phyloP scores from a whole-genome alignment of 2,888 invertebrate genomes.

The Branchellion lobata region DNA sequence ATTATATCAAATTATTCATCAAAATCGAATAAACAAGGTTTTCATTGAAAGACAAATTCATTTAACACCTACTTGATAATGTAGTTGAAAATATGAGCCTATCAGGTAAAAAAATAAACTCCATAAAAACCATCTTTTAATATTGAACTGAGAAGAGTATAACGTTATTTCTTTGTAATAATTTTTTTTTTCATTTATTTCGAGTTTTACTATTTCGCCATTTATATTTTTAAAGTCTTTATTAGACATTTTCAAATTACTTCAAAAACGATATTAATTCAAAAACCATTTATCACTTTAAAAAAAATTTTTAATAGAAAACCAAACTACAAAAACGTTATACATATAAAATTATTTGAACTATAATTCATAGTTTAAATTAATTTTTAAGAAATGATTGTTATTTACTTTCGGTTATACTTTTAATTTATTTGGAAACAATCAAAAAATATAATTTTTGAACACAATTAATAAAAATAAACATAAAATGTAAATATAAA shows the following conservation, averaged over 20 bases:
- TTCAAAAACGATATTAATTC: not conserved
- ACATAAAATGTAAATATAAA: too few species aligned
- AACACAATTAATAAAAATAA: too few species aligned
- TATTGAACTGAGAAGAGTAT: not conserved
- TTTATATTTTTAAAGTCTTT: not conserved
- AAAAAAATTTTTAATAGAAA: too few species aligned
- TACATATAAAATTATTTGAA: too few species aligned
- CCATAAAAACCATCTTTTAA: slow-evolving; percentile 5
- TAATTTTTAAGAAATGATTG: too few species aligned
- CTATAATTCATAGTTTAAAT: too few species aligned
- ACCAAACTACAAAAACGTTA: too few species aligned
- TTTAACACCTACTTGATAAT: not conserved
- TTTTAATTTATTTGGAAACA: too few species aligned
- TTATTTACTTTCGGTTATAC: too few species aligned
- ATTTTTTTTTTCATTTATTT: not conserved
- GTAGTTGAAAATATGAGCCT: not conserved
- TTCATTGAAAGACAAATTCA: not conserved
- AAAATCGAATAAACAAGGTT: too few species aligned
- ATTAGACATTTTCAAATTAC: not conserved
- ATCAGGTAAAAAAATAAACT: slow-evolving; percentile 3
- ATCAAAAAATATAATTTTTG: too few species aligned
- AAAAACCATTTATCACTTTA: not conserved
- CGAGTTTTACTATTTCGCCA: not conserved
- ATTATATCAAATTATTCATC: too few species aligned
- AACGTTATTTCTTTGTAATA: not conserved